A percentile compares a stretch with the other conserved stretches of the same genome.
Conservation (phyloP, 2,797 vertebrate genomes). For the Gila robusta region DNA sequence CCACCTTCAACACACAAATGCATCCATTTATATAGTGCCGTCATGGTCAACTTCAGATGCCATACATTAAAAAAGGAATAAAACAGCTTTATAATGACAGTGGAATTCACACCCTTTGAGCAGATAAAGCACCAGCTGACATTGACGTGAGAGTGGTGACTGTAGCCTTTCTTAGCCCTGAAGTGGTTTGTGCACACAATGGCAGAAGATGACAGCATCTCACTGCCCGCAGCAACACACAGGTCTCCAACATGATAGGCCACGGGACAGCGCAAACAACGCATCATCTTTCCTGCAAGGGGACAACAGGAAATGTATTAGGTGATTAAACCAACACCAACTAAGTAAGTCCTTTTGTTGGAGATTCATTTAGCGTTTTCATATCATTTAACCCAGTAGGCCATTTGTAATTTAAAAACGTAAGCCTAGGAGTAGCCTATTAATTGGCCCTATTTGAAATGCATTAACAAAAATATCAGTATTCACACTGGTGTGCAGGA, state of each 20-base stretch:
- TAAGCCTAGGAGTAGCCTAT: too few species aligned
- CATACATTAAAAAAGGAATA: neutral
- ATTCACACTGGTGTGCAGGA: too few species aligned
- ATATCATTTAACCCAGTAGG: too few species aligned
- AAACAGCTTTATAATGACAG: neutral
- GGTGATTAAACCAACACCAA: neutral
- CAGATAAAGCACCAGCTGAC: constrained; percentile 99
- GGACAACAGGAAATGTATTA: neutral
- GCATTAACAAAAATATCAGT: too few species aligned
- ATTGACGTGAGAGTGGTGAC: constrained; percentile 95
- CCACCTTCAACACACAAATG: constrained; percentile 82
- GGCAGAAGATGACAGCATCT: constrained; percentile 86
- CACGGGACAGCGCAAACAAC: constrained; percentile 93
- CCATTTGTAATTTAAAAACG: too few species aligned
- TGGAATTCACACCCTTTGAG: constrained; percentile 88
- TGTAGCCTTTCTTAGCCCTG: constrained; percentile 90
- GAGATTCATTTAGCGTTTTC: neutral
- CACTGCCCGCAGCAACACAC: constrained; percentile 92
- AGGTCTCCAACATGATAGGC: constrained; percentile 92
- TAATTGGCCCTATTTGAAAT: too few species aligned
- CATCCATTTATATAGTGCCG: neutral
- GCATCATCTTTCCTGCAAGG: constrained; percentile 88
- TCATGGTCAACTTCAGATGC: neutral
- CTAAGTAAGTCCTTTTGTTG: neutral
- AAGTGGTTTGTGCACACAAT: constrained; percentile 95